A percentile compares a stretch with the other conserved stretches of the same genome.
phyloP scores from a whole-genome alignment of 2,888 invertebrate species.

The Eurois occulta region DNA sequence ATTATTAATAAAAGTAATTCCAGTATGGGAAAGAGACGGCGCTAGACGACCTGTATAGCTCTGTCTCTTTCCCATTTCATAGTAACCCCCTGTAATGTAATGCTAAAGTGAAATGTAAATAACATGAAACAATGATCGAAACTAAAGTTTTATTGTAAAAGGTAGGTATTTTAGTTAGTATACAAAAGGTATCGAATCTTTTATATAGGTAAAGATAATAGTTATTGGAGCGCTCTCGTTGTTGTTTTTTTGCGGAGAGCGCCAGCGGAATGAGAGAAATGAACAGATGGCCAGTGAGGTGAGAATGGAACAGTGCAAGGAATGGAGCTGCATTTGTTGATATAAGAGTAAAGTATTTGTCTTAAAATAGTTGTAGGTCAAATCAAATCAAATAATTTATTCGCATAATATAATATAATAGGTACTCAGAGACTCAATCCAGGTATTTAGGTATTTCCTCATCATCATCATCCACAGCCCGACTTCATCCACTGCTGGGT shows the following conservation, averaged over 20 bases:
- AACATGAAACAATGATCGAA: slow-evolving; percentile 8
- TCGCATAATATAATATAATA: too few relatives aligned
- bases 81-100: too few relatives aligned
- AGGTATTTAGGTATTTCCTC: too few relatives aligned
- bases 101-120: not conserved
- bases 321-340: slow-evolving; percentile 52
- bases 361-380: not conserved
- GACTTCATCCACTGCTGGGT: too few relatives aligned
- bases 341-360: not conserved
- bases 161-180: slow-evolving; percentile 27
- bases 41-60: too few relatives aligned
- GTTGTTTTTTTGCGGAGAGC: slow-evolving; percentile 62
- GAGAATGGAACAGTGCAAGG: slow-evolving; percentile 59
- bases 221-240: slow-evolving; percentile 56
- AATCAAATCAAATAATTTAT: too few relatives aligned
- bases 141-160: not conserved
- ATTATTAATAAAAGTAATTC: too few relatives aligned
- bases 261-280: slow-evolving; percentile 69
- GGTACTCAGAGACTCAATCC: not conserved
- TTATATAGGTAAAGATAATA: slow-evolving; percentile 67
- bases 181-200: slow-evolving; percentile 35
- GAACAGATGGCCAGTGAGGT: slow-evolving; percentile 71
- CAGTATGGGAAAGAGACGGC: too few relatives aligned
- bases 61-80: too few relatives aligned
- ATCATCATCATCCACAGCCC: too few relatives aligned